phyloP scores from a whole-genome alignment of 1,140 invertebrate species.

The Samia ricini region DNA sequence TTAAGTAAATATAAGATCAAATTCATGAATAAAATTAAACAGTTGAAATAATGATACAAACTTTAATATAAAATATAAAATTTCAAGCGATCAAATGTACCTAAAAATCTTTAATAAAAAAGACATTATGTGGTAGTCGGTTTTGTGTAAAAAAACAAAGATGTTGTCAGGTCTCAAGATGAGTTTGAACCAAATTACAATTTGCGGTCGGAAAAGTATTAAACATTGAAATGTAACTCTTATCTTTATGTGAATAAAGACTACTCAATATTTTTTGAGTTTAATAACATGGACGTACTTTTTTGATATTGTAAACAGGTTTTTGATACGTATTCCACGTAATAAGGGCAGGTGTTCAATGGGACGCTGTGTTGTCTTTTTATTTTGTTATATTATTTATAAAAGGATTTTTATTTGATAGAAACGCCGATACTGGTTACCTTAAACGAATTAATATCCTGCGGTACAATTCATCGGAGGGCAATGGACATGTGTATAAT shows the following conservation, averaged over 20 bases:
- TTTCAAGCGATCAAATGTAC: background rate
- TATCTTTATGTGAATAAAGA: background rate
- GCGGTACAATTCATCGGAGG: background rate
- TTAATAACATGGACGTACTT: background rate
- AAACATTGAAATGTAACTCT: background rate
- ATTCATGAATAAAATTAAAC: no score
- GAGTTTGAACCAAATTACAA: background rate
- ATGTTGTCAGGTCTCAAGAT: slow-evolving; percentile 7
- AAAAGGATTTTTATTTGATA: slow-evolving; percentile 24
- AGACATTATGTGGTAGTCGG: slow-evolving; percentile 59
- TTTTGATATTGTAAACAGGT: slow-evolving; percentile 31
- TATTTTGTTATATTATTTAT: slow-evolving; percentile 26
- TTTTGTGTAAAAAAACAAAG: slow-evolving; percentile 39
- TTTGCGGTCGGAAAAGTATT: background rate
- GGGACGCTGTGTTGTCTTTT: slow-evolving; percentile 27
- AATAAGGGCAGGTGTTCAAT: slow-evolving; percentile 66
- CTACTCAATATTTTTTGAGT: background rate
- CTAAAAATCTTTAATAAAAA: slow-evolving; percentile 43
- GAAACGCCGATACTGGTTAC: background rate
- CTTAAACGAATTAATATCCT: background rate
- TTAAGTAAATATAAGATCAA: no score
- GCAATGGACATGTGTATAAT: background rate
- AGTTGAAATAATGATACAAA: background rate
- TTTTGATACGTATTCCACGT: slow-evolving; percentile 35
- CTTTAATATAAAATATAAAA: background rate